A percentile compares a stretch with the other conserved stretches of the same genome.
Conservation (phyloP, 2,797 vertebrate species). For the Gobionotothen gibberifrons region DNA sequence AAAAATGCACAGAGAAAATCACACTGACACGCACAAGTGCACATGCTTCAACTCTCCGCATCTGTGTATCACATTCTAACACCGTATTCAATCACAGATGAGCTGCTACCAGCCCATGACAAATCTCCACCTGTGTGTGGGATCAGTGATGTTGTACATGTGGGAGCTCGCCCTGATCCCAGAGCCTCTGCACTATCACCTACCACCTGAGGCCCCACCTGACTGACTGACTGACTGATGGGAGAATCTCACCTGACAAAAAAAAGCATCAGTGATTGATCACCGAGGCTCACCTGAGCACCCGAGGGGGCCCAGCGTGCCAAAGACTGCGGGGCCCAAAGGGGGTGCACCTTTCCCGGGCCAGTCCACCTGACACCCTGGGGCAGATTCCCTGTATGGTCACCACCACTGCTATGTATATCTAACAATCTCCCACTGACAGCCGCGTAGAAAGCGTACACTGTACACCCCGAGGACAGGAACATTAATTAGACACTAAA, state of each 20-base stretch:
- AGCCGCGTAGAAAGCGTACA: slow-evolving; percentile 38
- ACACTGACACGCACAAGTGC: slow-evolving; percentile 16
- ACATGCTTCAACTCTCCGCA: neutral
- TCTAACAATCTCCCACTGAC: slow-evolving; percentile 36
- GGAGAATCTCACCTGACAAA: slow-evolving; percentile 78
- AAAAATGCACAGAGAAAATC: neutral
- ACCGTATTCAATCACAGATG: slow-evolving; percentile 70
- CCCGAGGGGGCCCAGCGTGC: slow-evolving; percentile 66
- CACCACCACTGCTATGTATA: slow-evolving; percentile 46
- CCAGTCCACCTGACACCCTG: slow-evolving; percentile 76
- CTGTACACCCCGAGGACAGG: slow-evolving; percentile 49
- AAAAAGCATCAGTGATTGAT: slow-evolving; percentile 77
- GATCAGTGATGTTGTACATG: slow-evolving; percentile 79
- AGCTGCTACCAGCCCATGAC: slow-evolving; percentile 79
- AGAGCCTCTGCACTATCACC: slow-evolving; percentile 77
- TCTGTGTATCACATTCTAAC: slow-evolving; percentile 49
- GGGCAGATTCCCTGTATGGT: slow-evolving; percentile 73
- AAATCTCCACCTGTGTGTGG: slow-evolving; percentile 83
- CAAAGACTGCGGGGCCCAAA: slow-evolving; percentile 56
- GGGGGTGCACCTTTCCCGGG: slow-evolving; percentile 59
- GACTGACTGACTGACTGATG: slow-evolving; percentile 75
- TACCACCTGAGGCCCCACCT: slow-evolving; percentile 77
- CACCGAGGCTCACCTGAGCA: slow-evolving; percentile 80
- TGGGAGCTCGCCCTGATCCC: slow-evolving; percentile 79
- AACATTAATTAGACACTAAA: slow-evolving; percentile 77